phyloP scores from a whole-genome alignment of 1,140 invertebrate species.

The Drosophila seguyi region DNA sequence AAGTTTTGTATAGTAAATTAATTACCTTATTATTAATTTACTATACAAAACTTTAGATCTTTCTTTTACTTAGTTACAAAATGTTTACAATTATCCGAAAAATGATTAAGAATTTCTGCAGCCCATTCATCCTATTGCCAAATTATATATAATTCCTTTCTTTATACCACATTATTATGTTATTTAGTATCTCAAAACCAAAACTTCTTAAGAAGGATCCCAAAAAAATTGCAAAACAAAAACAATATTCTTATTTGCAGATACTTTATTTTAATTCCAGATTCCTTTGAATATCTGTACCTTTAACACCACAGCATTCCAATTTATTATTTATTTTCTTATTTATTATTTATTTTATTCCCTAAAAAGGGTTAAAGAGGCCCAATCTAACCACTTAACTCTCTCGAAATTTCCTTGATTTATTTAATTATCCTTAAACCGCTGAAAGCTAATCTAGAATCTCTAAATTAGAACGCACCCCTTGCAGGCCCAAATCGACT shows the following conservation, averaged over 20 bases:
- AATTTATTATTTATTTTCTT: too few species aligned
- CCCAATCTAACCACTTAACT: constrained; percentile 5
- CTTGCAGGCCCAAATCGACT: constrained; percentile 10
- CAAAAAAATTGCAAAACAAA: too few species aligned
- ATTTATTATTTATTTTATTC: too few species aligned
- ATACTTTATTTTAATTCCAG: too few species aligned
- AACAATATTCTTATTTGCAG: too few species aligned
- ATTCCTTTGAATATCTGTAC: too few species aligned
- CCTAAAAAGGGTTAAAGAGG: background rate
- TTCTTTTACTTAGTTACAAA: background rate
- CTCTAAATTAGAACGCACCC: constrained; percentile 12
- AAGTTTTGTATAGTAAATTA: background rate
- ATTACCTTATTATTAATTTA: too few species aligned
- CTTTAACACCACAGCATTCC: too few species aligned
- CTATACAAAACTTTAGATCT: too few species aligned
- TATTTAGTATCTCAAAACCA: background rate
- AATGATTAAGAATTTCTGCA: too few species aligned
- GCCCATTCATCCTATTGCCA: too few species aligned
- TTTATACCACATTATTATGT: background rate
- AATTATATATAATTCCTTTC: background rate
- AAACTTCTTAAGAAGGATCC: too few species aligned
- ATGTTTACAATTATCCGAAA: background rate
- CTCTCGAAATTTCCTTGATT: background rate
- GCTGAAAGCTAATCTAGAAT: constrained; percentile 25
- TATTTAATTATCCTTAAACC: background rate